Percentiles rank a stretch among this genome's conserved stretches.
phyloP scores from a whole-genome alignment of 2,888 invertebrate genomes.

The Drosophila multiciliata region DNA sequence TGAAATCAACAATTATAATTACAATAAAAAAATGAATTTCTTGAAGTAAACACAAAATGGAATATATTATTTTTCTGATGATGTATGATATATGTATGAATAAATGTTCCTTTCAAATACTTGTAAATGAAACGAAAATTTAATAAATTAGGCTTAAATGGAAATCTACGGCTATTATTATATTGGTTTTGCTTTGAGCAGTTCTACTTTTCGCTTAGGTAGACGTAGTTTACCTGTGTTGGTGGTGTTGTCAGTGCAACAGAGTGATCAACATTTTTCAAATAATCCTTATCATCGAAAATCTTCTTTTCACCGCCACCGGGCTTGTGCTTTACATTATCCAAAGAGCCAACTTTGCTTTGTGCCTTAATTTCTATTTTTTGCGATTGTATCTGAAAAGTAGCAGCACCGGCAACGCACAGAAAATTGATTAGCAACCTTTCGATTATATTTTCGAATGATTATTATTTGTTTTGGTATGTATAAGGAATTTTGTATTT shows the following conservation, averaged over 20 bases:
- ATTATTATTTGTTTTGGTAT: slow-evolving; percentile 6
- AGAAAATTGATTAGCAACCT: slow-evolving; percentile 69
- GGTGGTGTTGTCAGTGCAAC: slow-evolving; percentile 86
- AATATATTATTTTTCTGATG: slow-evolving; percentile 39
- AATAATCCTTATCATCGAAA: slow-evolving; percentile 95
- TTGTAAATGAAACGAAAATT: slow-evolving; percentile 43
- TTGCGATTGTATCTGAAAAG: slow-evolving; percentile 92
- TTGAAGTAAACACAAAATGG: slow-evolving; percentile 75
- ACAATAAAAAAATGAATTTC: slow-evolving; percentile 75
- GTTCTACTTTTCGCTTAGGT: slow-evolving; percentile 52
- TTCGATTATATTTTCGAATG: slow-evolving; percentile 12
- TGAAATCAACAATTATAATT: slow-evolving; percentile 56
- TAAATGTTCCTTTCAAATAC: slow-evolving; percentile 12
- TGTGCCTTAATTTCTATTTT: slow-evolving; percentile 96
- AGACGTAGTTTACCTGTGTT: slow-evolving; percentile 86
- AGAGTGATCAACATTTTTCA: slow-evolving; percentile 90
- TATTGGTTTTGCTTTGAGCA: not conserved
- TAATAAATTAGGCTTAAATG: slow-evolving; percentile 41
- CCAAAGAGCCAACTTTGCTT: slow-evolving; percentile 96
- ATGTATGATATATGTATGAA: slow-evolving; percentile 12
- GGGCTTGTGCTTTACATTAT: slow-evolving; percentile 94
- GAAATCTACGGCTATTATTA: slow-evolving; percentile 3
- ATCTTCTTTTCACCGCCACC: slow-evolving; percentile 97
- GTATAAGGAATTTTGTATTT: slow-evolving; percentile 25
- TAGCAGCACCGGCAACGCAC: slow-evolving; percentile 79